Evolutionary conservation across 2,797 vertebrate genomes (phyloP).

Genomic region (Pseudomugil tenellus): DNA sequence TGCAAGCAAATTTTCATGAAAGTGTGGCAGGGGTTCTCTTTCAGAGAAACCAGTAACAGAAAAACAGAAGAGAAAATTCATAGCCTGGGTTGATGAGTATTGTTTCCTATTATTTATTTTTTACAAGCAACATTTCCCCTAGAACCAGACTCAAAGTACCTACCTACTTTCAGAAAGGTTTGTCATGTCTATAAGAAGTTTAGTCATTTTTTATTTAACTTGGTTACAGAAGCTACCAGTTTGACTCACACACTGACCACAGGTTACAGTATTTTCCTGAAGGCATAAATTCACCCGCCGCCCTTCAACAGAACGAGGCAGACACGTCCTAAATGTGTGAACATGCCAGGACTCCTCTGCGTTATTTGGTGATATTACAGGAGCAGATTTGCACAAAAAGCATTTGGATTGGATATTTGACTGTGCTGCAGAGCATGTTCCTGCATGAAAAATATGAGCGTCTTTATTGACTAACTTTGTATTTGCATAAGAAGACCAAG

Average conservation of each 20-base stretch:
- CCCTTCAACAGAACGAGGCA: not conserved
- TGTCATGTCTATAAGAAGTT: conserved; percentile 6
- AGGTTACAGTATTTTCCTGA: not conserved
- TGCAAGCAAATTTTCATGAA: not conserved
- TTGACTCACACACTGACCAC: conserved; percentile 3
- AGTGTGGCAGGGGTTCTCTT: not conserved
- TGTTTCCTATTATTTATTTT: conserved; percentile 1
- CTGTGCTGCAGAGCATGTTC: conserved; percentile 31
- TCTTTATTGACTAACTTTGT: conserved; percentile 11
- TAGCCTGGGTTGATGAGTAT: not conserved
- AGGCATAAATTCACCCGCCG: not conserved
- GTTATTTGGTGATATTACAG: conserved; percentile 13
- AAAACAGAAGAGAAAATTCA: not conserved
- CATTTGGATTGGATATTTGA: conserved; percentile 10
- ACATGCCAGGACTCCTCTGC: conserved; percentile 54
- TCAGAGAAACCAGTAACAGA: not conserved
- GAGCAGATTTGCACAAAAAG: conserved; percentile 24
- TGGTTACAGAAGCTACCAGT: conserved; percentile 6
- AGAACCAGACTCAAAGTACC: not conserved
- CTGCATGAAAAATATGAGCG: conserved; percentile 41
- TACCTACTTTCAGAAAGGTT: not conserved
- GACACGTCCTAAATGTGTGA: not conserved
- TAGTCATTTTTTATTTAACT: conserved; percentile 41
- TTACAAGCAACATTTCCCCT: not conserved
- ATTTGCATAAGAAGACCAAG: conserved; percentile 24